Evolutionary conservation across 2,113 vertebrate genomes (phyloP), one percentile per base, ranked within the genome.

Genomic region (human): DNA sequence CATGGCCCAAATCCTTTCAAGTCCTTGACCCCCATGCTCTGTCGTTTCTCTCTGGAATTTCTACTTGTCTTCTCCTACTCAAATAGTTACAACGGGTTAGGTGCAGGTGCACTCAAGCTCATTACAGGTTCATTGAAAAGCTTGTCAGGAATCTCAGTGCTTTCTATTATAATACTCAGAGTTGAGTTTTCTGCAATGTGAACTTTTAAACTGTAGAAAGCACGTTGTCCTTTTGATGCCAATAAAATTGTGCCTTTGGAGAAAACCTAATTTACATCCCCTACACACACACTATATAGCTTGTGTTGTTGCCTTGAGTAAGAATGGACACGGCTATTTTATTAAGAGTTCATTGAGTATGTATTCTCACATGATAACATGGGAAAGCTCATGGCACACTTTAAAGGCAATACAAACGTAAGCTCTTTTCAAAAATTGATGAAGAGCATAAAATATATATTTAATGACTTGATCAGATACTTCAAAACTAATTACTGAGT

Each of bases 171-270:
- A 86, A 82, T 90, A 83, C 30, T 90, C 55, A 38, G 35, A n/a
- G 25, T 52, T 94, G 35, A 86, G 18, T 81, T 52, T 79, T 85
- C 30, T 48, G 72, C 45, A 59, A 1, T 70, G 40, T 68, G 55
- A 96, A 68, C 45, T 94, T 96, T 55, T 61, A 93, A 95, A 84
- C 9, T 94, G 38, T 38, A 52, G 40, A 86, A 95, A 95, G 40
- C 40, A 55, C 40, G 8, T 38, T 55, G 40, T 79, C 61, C 82
- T 96, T 92, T 66, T 61, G 88, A 75, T 32, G 27, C 43, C 32
- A 90, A 45, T 92, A 43, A 90, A 95, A 90, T 59, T 48, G 84
- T 94, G 40, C 23, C 48, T 57, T 50, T 90, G 55, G 43, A 86
- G 70, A 64, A 88, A 85, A 76, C 7, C 73, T 83, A 81, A 72